Evolutionary conservation across 2,797 vertebrate genomes (phyloP).

Genomic region (Xiphorhynchus erythropygius): DNA sequence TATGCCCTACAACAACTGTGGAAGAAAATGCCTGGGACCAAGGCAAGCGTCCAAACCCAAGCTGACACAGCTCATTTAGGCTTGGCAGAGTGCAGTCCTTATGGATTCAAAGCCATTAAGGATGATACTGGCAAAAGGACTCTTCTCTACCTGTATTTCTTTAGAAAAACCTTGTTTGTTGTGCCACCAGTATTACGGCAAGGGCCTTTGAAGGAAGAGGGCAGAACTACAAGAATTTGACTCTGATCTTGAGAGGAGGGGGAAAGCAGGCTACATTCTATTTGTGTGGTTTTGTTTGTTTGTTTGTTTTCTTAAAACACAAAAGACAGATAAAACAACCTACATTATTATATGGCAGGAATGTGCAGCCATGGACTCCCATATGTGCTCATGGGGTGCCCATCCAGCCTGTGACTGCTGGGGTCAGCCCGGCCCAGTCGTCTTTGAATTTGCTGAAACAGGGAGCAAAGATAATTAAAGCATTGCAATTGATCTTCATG

Average conservation of each 20-base stretch:
- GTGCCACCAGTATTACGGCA: background rate
- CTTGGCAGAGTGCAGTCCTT: constrained; percentile 14
- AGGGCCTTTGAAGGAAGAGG: background rate
- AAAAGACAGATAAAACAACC: background rate
- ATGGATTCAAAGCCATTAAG: background rate
- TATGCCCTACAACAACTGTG: background rate
- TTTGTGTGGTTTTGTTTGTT: background rate
- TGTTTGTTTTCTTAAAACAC: background rate
- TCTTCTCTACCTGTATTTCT: background rate
- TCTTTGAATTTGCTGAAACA: background rate
- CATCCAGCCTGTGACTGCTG: background rate
- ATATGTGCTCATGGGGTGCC: fast-evolving
- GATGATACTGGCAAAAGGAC: background rate
- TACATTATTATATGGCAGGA: background rate
- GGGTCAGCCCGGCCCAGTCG: background rate
- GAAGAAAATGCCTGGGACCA: background rate
- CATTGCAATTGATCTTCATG: background rate
- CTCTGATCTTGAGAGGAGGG: background rate
- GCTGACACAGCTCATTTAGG: constrained; percentile 35
- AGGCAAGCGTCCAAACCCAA: background rate
- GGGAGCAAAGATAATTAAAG: background rate
- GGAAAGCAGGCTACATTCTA: background rate
- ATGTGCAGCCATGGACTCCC: background rate
- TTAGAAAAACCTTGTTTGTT: background rate
- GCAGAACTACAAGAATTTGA: background rate